Evolutionary conservation across 2,113 vertebrate species (phyloP).

Genomic region (Meriones unguiculatus): DNA sequence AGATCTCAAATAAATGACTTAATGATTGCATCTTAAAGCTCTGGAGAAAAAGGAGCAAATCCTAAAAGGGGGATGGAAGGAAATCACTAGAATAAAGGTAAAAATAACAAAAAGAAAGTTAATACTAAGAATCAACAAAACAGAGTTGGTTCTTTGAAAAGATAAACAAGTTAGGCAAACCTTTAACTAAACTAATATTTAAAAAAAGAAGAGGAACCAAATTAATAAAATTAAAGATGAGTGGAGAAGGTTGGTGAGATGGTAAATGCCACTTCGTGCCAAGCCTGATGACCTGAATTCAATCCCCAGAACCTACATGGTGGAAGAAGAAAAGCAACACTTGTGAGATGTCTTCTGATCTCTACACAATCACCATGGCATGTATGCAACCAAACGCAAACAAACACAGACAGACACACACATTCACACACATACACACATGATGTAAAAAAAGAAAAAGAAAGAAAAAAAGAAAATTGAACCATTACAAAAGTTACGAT

Average conservation of each 20-base stretch:
- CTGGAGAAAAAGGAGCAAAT: neutral
- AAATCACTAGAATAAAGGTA: neutral
- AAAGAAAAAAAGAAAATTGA: neutral
- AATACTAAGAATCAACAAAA: neutral
- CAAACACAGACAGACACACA: neutral
- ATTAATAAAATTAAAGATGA: neutral
- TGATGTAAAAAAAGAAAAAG: neutral
- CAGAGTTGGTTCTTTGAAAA: neutral
- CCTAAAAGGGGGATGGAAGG: neutral
- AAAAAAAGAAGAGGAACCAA: neutral
- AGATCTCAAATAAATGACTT: neutral
- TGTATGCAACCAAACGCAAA: too few species aligned
- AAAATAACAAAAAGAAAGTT: neutral
- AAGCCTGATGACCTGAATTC: neutral
- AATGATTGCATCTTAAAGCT: neutral
- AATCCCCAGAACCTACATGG: neutral
- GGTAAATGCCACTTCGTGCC: neutral
- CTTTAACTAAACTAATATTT: neutral
- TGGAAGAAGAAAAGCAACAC: neutral
- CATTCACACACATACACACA: neutral
- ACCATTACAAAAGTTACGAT: neutral
- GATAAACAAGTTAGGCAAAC: neutral
- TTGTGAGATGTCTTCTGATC: neutral
- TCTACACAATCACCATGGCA: neutral
- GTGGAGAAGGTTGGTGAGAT: neutral